These are phyloP conservation scores for Machaerirhynchus nigripectus DNA, from an alignment of 2,113 vertebrate species.

Conservation along the genomic window DNA sequence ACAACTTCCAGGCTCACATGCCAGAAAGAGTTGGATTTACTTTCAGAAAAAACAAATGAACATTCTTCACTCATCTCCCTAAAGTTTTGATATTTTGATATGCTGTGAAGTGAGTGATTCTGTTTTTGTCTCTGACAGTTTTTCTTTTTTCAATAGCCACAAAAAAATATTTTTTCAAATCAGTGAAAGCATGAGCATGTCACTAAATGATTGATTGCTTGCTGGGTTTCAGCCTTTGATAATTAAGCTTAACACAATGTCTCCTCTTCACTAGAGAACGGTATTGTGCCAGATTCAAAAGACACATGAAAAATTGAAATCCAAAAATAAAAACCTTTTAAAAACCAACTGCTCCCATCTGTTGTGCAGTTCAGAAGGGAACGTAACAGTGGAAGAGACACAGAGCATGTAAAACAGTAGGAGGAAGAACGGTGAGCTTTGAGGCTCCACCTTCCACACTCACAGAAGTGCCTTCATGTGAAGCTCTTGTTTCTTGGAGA, in stretches of 20 bases:
- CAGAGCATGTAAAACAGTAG: not conserved
- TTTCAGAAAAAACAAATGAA: conserved; percentile 72
- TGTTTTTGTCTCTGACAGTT: conserved; percentile 41
- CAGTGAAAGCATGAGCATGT: conserved; percentile 64
- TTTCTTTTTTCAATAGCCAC: conserved; percentile 24
- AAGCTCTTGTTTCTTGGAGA: not conserved
- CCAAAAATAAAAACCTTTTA: conserved; percentile 52
- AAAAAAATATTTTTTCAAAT: conserved; percentile 69
- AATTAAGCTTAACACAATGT: conserved; percentile 73
- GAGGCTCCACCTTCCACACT: not conserved
- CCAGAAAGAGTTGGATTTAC: conserved; percentile 58
- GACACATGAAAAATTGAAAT: conserved; percentile 64
- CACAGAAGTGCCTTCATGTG: not conserved
- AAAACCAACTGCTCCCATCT: conserved; percentile 53
- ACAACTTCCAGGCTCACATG: conserved; percentile 36
- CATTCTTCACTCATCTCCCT: conserved; percentile 46
- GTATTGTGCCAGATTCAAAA: conserved; percentile 62
- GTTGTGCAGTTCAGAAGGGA: not conserved
- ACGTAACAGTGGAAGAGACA: not conserved
- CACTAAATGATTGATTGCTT: conserved; percentile 74
- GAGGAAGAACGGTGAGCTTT: not conserved
- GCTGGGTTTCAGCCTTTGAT: conserved; percentile 73
- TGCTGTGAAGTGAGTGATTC: not conserved
- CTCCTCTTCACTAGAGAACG: conserved; percentile 60
- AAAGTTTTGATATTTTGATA: conserved; percentile 48